phyloP scores from a whole-genome alignment of 2,797 vertebrate genomes.

The Tachyglossus aculeatus region DNA sequence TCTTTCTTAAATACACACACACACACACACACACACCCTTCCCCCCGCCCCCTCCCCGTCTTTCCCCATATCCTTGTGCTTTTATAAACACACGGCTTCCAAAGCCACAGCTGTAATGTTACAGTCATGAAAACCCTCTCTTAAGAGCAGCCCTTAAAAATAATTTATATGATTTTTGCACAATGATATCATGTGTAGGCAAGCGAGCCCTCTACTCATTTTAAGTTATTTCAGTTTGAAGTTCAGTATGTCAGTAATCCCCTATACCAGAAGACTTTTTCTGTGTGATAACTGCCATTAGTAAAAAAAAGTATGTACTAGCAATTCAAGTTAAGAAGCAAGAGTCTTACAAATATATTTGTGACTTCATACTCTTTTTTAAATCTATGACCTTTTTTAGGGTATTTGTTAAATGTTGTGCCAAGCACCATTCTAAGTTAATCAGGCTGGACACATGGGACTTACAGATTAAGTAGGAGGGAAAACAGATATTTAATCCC shows the following conservation, averaged over 20 bases:
- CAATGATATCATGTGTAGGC: neutral
- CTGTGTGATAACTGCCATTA: too few species aligned
- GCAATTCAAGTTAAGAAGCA: neutral
- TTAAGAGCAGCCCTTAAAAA: conserved; percentile 9
- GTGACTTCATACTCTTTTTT: too few species aligned
- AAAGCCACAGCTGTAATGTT: conserved; percentile 54
- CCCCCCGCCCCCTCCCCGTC: too few species aligned
- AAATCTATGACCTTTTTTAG: too few species aligned
- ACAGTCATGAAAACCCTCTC: conserved; percentile 29
- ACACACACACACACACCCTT: conserved; percentile 19
- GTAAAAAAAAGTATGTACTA: neutral
- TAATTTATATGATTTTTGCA: neutral
- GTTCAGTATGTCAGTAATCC: neutral
- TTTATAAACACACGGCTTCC: conserved; percentile 39
- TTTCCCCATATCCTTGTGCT: conserved; percentile 17
- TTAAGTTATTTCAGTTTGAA: neutral
- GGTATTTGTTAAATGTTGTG: too few species aligned
- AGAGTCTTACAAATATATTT: too few species aligned
- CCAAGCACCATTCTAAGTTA: too few species aligned
- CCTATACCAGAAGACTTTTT: neutral
- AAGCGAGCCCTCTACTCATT: rapidly evolving
- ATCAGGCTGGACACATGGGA: too few species aligned
- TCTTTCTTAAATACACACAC: conserved; percentile 27
- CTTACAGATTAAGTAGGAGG: too few species aligned
- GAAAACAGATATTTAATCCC: too few species aligned